phyloP scores from a whole-genome alignment of 2,888 invertebrate species.

The Tipula lateralis region DNA sequence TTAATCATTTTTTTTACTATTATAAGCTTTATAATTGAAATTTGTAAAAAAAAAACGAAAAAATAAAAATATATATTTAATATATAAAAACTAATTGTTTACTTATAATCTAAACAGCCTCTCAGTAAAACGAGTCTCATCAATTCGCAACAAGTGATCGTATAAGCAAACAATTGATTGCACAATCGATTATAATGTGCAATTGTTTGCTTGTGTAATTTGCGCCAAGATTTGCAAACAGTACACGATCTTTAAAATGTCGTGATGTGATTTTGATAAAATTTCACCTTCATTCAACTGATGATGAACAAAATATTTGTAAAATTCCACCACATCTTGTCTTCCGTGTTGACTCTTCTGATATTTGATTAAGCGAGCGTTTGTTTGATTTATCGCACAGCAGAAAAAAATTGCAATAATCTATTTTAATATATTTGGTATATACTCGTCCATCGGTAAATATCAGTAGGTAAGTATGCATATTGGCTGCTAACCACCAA shows the following conservation, averaged over 20 bases:
- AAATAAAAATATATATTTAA: neutral
- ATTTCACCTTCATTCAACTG: neutral
- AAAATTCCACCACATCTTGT: neutral
- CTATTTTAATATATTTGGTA: neutral
- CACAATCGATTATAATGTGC: neutral
- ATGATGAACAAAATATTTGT: neutral
- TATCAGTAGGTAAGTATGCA: neutral
- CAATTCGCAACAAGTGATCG: neutral
- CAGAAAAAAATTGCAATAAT: neutral
- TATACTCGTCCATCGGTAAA: neutral
- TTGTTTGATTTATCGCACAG: neutral
- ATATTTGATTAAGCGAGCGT: neutral
- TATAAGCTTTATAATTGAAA: constrained; percentile 24
- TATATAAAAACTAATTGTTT: neutral
- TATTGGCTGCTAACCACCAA: neutral
- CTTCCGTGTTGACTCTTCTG: neutral
- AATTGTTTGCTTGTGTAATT: neutral
- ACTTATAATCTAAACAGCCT: neutral
- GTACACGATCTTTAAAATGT: neutral
- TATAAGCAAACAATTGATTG: neutral
- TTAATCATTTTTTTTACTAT: constrained; percentile 7
- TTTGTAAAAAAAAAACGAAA: neutral
- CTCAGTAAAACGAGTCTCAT: neutral
- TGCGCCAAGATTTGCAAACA: neutral
- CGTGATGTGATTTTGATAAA: neutral